These are phyloP conservation scores for Beaufortia kweichowensis DNA, from an alignment of 2,113 vertebrate species.

Conservation along the genomic window DNA sequence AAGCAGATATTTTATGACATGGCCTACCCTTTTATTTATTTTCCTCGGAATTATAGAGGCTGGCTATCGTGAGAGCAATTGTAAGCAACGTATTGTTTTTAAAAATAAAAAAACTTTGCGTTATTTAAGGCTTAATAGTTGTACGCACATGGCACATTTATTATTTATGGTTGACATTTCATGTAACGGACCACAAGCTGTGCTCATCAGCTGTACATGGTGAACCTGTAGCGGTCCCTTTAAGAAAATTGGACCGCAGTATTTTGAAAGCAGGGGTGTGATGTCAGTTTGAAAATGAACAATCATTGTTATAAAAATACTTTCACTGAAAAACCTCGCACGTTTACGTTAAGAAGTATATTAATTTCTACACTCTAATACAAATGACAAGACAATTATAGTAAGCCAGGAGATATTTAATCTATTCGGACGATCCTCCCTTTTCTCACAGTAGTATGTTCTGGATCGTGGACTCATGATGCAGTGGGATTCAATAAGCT, in stretches of 20 bases:
- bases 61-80: too few species aligned
- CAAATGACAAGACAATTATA: not conserved
- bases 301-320: not conserved
- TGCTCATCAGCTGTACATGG: slow-evolving; percentile 38
- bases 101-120: not conserved
- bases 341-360: rapidly evolving
- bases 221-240: slow-evolving; percentile 57
- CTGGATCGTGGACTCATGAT: slow-evolving; percentile 32
- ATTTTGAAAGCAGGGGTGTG: slow-evolving; percentile 54
- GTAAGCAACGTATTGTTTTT: too few species aligned
- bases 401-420: too few species aligned
- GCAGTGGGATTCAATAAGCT: slow-evolving; percentile 49
- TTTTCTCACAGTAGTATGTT: not conserved
- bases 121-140: not conserved
- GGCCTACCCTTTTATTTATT: too few species aligned
- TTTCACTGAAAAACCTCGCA: too few species aligned
- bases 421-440: not conserved
- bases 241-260: slow-evolving; percentile 58
- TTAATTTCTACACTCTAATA: not conserved
- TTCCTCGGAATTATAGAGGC: too few species aligned
- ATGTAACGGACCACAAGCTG: not conserved
- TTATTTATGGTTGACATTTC: slow-evolving; percentile 11
- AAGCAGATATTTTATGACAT: too few species aligned
- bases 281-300: not conserved
- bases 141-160: slow-evolving; percentile 23